phyloP scores from a whole-genome alignment of 2,888 invertebrate genomes.

The Diarsia brunnea region DNA sequence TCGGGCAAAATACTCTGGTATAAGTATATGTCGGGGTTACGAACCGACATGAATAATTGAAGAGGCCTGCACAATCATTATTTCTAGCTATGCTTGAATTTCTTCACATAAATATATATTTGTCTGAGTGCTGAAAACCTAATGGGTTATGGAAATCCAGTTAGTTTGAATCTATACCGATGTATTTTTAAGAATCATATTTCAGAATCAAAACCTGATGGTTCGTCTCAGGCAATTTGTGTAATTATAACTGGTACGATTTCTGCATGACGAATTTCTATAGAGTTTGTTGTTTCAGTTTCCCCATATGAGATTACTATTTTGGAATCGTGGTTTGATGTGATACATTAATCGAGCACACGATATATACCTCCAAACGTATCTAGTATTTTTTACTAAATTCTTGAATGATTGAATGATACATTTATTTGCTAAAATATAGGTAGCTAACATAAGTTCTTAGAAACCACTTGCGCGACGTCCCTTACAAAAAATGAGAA shows the following conservation, averaged over 20 bases:
- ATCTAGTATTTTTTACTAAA: background rate
- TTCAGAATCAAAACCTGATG: background rate
- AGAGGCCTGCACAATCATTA: slow-evolving; percentile 54
- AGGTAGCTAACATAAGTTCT: no score
- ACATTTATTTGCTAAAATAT: no score
- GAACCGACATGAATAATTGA: slow-evolving; percentile 61
- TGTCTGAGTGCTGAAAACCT: slow-evolving; percentile 17
- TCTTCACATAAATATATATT: slow-evolving; percentile 41
- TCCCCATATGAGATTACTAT: background rate
- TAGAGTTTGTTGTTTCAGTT: background rate
- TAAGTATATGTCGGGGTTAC: slow-evolving; percentile 38
- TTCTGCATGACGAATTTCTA: background rate
- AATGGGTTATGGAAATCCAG: slow-evolving; percentile 27
- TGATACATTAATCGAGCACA: background rate
- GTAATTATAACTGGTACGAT: background rate
- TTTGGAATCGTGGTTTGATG: background rate
- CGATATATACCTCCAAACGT: background rate
- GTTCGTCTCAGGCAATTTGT: background rate
- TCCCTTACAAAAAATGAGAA: background rate
- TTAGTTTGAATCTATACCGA: background rate
- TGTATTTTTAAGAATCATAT: background rate
- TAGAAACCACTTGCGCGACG: background rate
- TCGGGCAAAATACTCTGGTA: slow-evolving; percentile 39
- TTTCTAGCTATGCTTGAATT: slow-evolving; percentile 50
- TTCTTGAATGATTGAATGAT: background rate